Evolutionary conservation across 2,888 invertebrate genomes (phyloP), one percentile per base, ranked within the genome.

Genomic region (Drosophila picticornis): DNA sequence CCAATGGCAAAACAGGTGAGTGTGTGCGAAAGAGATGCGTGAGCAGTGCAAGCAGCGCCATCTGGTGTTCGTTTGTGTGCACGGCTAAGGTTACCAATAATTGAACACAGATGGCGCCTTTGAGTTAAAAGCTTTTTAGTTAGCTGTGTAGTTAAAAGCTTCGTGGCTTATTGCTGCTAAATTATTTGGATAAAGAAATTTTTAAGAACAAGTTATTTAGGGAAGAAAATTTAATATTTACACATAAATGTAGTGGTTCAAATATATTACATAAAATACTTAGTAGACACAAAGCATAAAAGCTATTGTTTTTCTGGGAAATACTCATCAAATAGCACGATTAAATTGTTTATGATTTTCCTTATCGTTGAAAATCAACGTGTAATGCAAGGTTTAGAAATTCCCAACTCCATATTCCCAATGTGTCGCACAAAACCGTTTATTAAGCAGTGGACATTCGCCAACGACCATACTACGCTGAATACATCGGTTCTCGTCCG

Each of bases 1-100:
- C 97, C 81, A 97, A 96, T 94, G 97, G 97, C 91, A 97, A 97
- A 95, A 95, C 96, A 95, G 97, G 97, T 97, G 89, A 96, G 96
- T 95, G 31, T 2, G 53, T 11, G 32, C 19, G 31, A 48, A 13
- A 19, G 25, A 32, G 51, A 34, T 9, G 19, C 4, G 11, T 13
- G 13, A 11, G 46, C 22, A 29, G 48, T 1, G 5, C 1, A 1
- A 0, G 32, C 11, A 63, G 59, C 65, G 82, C 78, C 77, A 77
- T 52, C 77, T 77, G 10, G 32, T 36, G 78, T 29, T 72, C 55
- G 10, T 77, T 60, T 36, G 7, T 0, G 0, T 31, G 5, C 11
- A 10, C 9, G 13, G 31, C n/a, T 16, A 16, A 19, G 22, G 51
- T 11, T 77, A 2, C 0, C 16, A 7, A 2, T 7, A 1, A 2